Base-by-base conservation (phyloP, 2,113 vertebrate species). In the Phylloscopus trochiloides region DNA sequence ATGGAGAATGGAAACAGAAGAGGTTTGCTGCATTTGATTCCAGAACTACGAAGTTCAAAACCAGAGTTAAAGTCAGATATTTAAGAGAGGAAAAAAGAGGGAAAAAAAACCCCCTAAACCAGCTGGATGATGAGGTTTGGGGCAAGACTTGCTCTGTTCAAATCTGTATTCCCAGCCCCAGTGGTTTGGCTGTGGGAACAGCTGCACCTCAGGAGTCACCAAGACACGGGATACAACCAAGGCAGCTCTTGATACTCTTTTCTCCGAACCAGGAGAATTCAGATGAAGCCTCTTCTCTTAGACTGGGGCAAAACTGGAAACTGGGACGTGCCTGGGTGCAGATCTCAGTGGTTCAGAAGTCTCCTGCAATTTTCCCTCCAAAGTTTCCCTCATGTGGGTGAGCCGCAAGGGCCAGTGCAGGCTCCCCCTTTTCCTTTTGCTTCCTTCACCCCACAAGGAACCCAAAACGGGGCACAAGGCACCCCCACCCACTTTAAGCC, bases 21-120 rank as follows among this genome's bases (percentile, higher is more conserved):
- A 5, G 17, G 21, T 78, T 74, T 67, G 52, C 32, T 77, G 32
- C 2, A 0, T 42, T 77, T 47, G 32, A n/a, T 29, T 74, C 48
- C 58, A 84, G 65, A 62, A 67, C 2, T 5, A 51, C 10, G 17
- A 57, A 58, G 20, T 55, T 67, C 20, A 67, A 84, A 93, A 51
- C 2, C 32, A 47, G 51, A 57, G 34, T 9, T 31, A 16, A 95
- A 66, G 20, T 52, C 54, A 86, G 14, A 22, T 7, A 75, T 12
- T 32, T 16, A n/a, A 51, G 36, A 2, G 3, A 28, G 10, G 1
- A 2, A 15, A 34, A 45, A 17, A 5, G 1, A 5, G 4, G 1
- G 9, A 10, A 18, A 28, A 34, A 28, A 24, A 14, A 0, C 0
- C 1, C 3, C 1, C 4, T 1, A 75, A 66, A 10, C 1, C 1